A percentile compares a stretch with the other conserved stretches of the same genome.
Evolutionary conservation across 2,888 invertebrate species (phyloP).

Genomic region (Boloria selene): DNA sequence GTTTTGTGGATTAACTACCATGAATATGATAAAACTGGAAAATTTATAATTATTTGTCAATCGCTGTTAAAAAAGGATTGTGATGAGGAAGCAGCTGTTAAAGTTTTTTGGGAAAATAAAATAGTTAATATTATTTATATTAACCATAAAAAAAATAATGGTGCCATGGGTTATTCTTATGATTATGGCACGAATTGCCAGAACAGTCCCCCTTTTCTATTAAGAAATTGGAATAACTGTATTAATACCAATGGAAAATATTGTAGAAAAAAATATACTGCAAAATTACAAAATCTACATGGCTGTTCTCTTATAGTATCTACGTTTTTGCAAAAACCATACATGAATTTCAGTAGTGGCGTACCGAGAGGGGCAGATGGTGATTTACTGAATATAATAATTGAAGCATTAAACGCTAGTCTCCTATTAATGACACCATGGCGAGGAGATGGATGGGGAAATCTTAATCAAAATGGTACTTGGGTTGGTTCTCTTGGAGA

Average conservation of each 20-base stretch:
- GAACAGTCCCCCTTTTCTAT: conserved; percentile 50
- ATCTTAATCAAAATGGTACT: conserved; percentile 52
- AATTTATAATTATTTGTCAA: conserved; percentile 61
- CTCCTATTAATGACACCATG: conserved; percentile 57
- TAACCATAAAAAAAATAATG: conserved; percentile 41
- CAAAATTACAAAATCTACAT: conserved; percentile 59
- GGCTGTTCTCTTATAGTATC: conserved; percentile 61
- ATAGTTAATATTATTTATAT: conserved; percentile 62
- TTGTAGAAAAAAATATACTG: conserved; percentile 50
- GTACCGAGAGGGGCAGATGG: conserved; percentile 62
- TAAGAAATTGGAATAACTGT: conserved; percentile 45
- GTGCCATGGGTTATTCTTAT: conserved; percentile 56
- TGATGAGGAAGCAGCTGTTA: conserved; percentile 53
- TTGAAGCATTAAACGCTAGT: conserved; percentile 57
- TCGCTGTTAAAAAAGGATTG: conserved; percentile 51
- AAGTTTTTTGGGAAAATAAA: conserved; percentile 58
- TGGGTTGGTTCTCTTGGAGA: conserved; percentile 71
- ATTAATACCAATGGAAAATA: conserved; percentile 28
- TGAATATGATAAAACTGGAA: conserved; percentile 61
- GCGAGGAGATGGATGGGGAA: conserved; percentile 63
- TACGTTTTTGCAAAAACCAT: conserved; percentile 62
- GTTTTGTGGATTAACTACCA: conserved; percentile 52
- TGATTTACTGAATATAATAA: conserved; percentile 57
- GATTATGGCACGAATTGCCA: conserved; percentile 54
- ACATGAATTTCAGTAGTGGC: conserved; percentile 55